phyloP scores from a whole-genome alignment of 2,113 vertebrate species.

The Shinisaurus crocodilurus region DNA sequence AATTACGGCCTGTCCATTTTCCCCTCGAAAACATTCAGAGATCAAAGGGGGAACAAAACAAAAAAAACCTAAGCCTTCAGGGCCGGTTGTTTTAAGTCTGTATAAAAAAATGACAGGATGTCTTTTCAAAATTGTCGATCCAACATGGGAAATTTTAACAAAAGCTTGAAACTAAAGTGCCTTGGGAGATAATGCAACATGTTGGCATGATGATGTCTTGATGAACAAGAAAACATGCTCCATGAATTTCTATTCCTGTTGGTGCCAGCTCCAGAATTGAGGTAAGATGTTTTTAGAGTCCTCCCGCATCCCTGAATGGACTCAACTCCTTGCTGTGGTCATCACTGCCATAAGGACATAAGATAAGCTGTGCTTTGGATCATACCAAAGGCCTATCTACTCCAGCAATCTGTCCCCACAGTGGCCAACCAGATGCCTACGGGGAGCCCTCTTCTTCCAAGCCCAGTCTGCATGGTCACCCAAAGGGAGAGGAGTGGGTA shows the following conservation, averaged over 20 bases:
- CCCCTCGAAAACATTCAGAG: slow-evolving; percentile 16
- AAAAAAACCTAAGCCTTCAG: slow-evolving; percentile 30
- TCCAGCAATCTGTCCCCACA: too few relatives aligned
- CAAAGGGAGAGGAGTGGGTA: too few relatives aligned
- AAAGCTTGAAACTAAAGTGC: slow-evolving; percentile 57
- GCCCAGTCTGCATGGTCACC: too few relatives aligned
- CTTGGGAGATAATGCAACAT: slow-evolving; percentile 36
- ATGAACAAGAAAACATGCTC: slow-evolving; percentile 56
- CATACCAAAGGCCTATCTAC: too few relatives aligned
- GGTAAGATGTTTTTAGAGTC: neutral
- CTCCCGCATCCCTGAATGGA: neutral
- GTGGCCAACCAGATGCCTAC: too few relatives aligned
- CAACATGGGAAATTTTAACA: slow-evolving; percentile 48
- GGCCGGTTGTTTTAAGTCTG: slow-evolving; percentile 23
- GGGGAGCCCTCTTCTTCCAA: too few relatives aligned
- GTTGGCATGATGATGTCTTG: slow-evolving; percentile 55
- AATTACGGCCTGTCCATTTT: neutral
- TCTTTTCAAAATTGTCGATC: slow-evolving; percentile 54
- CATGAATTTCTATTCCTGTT: neutral
- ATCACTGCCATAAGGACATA: neutral
- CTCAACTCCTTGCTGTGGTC: neutral
- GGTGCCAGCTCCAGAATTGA: neutral
- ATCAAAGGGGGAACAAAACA: neutral
- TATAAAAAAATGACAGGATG: slow-evolving; percentile 34
- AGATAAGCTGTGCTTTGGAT: too few relatives aligned